Evolutionary conservation across 1,140 invertebrate species (phyloP).

Genomic region (Dryas iulia): DNA sequence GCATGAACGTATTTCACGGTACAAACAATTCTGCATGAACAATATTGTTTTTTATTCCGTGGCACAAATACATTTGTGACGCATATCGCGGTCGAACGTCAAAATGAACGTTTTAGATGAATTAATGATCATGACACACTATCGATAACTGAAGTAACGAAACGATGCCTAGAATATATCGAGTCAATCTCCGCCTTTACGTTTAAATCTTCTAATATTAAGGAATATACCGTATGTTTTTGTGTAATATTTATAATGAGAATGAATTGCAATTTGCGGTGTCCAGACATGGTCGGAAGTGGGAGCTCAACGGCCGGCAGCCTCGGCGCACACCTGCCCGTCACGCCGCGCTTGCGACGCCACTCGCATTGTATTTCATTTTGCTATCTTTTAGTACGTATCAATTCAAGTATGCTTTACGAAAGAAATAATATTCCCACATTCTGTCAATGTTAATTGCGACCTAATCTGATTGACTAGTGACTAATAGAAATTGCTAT

Average conservation of each 20-base stretch:
- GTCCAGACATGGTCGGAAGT: slow-evolving; percentile 45
- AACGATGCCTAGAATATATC: background rate
- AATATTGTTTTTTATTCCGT: slow-evolving; percentile 58
- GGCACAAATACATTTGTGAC: slow-evolving; percentile 20
- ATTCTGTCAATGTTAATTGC: background rate
- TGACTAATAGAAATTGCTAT: no score
- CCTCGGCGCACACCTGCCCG: slow-evolving; percentile 35
- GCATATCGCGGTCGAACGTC: slow-evolving; percentile 1
- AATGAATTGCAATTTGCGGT: slow-evolving; percentile 44
- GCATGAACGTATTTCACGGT: slow-evolving; percentile 59
- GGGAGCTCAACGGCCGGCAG: slow-evolving; percentile 34
- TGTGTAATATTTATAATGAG: slow-evolving; percentile 11
- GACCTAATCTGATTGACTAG: background rate
- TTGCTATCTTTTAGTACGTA: slow-evolving; percentile 16
- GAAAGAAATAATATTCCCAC: background rate
- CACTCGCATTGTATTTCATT: slow-evolving; percentile 15
- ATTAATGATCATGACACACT: slow-evolving; percentile 6
- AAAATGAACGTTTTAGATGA: slow-evolving; percentile 6
- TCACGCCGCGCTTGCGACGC: slow-evolving; percentile 18
- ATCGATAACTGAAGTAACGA: background rate
- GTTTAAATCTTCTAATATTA: background rate
- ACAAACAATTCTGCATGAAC: slow-evolving; percentile 39
- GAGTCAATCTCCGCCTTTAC: background rate
- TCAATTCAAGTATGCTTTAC: background rate
- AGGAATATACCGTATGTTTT: background rate